Evolutionary conservation across 2,888 invertebrate genomes (phyloP), one percentile per base, ranked within the genome.

Genomic region (Pyralis farinalis): DNA sequence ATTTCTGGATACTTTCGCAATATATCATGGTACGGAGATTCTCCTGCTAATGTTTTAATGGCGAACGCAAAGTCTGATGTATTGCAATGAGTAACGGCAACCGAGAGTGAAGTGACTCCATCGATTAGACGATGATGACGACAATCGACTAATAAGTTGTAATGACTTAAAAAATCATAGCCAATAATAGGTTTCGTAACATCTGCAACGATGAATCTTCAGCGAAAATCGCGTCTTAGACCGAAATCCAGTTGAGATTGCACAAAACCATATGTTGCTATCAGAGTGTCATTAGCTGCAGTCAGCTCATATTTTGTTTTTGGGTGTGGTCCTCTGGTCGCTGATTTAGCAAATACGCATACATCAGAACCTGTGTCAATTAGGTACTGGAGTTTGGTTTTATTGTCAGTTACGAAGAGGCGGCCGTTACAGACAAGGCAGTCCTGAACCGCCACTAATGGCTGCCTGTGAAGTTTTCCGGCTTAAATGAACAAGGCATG

Each of bases 161-260:
- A 71, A 37, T 53, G 51, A 1, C 35, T 31, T n/a, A 72, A 41
- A 31, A 76, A 71, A 44, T 71, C 67, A 3, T 57, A 64, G 1
- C 66, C 65, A 12, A 71, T 70, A 7, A 74, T 72, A 0, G 71
- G 58, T 28, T 53, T 57, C 0, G 59, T 31, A 0, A 69, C 62
- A 28, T 71, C 64, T 0, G 68, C 71, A 2, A 75, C 43, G 0
- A 56, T 46, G 36, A 72, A 75, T 1, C 43, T 44, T 67, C 69
- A 73, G 0, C 38, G 31, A 16, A 62, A 70, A 12, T 40, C 27
- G 12, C 51, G 40, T 8, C 50, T 9, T 1, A 58, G 39, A 0
- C 51, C 53, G n/a, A 35, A 42, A 30, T 43, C 33, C 0, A 56
- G 25, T 0, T 41, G 29, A 2, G 52, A 28, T 5, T 36, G 30